Conservation (phyloP, 2,113 vertebrate genomes). For the Girardinichthys multiradiatus region DNA sequence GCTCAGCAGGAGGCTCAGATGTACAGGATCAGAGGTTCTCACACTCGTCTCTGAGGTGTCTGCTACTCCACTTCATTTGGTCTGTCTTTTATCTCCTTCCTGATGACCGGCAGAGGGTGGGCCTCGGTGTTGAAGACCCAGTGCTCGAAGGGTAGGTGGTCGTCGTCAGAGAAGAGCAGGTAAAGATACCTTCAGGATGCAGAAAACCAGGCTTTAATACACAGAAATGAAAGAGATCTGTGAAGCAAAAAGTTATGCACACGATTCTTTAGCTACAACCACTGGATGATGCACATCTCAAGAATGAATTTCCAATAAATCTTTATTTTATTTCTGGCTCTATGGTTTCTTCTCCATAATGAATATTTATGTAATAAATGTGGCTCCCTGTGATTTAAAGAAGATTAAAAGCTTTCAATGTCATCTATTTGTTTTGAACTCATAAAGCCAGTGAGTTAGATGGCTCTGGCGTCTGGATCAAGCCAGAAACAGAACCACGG, state of each 20-base stretch:
- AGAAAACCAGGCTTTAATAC: background rate
- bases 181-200: constrained; percentile 87
- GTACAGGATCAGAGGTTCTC: constrained; percentile 54
- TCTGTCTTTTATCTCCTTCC: constrained; percentile 67
- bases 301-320: too few relatives aligned
- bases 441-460: too few relatives aligned
- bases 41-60: constrained; percentile 11
- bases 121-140: constrained; percentile 99
- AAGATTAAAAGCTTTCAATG: too few relatives aligned
- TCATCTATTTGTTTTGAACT: too few relatives aligned
- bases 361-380: too few relatives aligned
- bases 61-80: constrained; percentile 76
- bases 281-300: too few relatives aligned
- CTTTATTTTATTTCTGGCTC: too few relatives aligned
- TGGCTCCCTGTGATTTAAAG: too few relatives aligned
- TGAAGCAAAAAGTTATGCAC: too few relatives aligned
- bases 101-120: constrained; percentile 91
- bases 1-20: constrained; percentile 61
- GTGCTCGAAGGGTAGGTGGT: constrained; percentile 92
- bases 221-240: background rate
- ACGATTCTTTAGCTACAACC: too few relatives aligned
- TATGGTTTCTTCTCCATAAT: too few relatives aligned
- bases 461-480: background rate
- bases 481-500: background rate
- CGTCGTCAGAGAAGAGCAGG: constrained; percentile 96